Evolutionary conservation across 2,797 vertebrate species (phyloP).

Genomic region (Myotis vivesi): DNA sequence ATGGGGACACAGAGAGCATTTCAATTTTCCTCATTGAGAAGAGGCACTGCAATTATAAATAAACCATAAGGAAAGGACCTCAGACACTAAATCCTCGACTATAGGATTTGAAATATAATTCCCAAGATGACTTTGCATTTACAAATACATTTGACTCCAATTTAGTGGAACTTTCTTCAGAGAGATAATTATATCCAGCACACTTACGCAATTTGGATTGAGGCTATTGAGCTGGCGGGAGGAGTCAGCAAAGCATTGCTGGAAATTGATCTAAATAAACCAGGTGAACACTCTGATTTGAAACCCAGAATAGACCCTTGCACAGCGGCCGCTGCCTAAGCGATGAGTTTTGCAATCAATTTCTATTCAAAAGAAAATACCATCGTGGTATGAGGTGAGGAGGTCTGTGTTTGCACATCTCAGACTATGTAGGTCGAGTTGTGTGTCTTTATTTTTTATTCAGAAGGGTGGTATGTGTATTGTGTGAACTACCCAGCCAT

Average conservation of each 20-base stretch:
- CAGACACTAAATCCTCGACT: background rate
- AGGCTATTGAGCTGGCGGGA: background rate
- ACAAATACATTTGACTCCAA: background rate
- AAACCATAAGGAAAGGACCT: background rate
- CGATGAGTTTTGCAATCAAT: background rate
- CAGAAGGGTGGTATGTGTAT: background rate
- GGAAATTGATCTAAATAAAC: conserved; percentile 9
- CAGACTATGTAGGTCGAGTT: background rate
- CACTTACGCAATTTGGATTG: background rate
- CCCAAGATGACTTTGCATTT: background rate
- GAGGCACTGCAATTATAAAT: background rate
- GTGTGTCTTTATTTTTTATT: background rate
- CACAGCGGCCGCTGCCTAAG: background rate
- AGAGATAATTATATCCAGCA: conserved; percentile 6
- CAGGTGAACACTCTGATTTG: background rate
- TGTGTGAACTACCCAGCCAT: background rate
- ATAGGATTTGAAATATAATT: background rate
- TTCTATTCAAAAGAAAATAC: conserved; percentile 37
- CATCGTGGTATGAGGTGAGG: background rate
- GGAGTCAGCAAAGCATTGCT: background rate
- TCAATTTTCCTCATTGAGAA: background rate
- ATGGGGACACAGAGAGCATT: background rate
- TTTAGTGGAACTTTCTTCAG: conserved; percentile 27
- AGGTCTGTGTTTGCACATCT: background rate
- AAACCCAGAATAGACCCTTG: background rate